phyloP scores from a whole-genome alignment of 2,113 vertebrate genomes.

The Otocyon megalotis region DNA sequence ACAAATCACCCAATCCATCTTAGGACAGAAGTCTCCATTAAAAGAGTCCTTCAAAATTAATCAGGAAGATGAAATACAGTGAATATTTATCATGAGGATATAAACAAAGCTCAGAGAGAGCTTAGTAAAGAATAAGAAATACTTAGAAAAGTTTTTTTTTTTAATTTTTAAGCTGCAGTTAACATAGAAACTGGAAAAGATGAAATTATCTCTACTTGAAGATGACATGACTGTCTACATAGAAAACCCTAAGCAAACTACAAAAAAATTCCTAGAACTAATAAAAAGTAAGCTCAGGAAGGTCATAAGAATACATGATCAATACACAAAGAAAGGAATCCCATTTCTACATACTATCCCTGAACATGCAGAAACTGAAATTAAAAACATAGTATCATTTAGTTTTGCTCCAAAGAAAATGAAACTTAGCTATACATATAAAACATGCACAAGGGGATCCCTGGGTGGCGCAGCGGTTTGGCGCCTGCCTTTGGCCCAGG shows the following conservation, averaged over 20 bases:
- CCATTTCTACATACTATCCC: neutral
- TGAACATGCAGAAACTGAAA: neutral
- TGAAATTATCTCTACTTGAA: neutral
- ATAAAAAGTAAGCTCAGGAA: neutral
- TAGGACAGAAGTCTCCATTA: neutral
- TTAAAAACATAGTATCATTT: neutral
- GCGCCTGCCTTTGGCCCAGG: too few species aligned
- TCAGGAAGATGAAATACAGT: conserved; percentile 5
- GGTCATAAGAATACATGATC: neutral
- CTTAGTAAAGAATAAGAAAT: neutral
- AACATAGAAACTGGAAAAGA: neutral
- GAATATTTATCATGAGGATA: neutral
- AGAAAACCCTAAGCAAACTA: neutral
- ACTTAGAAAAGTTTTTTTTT: conserved; percentile 13
- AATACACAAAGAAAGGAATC: neutral
- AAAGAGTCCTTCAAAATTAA: neutral
- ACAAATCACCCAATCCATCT: neutral
- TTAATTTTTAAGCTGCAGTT: neutral
- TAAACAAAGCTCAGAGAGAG: conserved; percentile 10
- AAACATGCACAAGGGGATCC: neutral
- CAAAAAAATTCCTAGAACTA: neutral
- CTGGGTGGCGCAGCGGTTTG: too few species aligned
- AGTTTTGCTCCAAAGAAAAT: conserved; percentile 19
- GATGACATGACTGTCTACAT: neutral
- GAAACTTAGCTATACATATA: neutral